Evolutionary conservation across 2,113 vertebrate species (phyloP), one percentile per base, ranked within the genome.

Genomic region (Acinonyx jubatus): DNA sequence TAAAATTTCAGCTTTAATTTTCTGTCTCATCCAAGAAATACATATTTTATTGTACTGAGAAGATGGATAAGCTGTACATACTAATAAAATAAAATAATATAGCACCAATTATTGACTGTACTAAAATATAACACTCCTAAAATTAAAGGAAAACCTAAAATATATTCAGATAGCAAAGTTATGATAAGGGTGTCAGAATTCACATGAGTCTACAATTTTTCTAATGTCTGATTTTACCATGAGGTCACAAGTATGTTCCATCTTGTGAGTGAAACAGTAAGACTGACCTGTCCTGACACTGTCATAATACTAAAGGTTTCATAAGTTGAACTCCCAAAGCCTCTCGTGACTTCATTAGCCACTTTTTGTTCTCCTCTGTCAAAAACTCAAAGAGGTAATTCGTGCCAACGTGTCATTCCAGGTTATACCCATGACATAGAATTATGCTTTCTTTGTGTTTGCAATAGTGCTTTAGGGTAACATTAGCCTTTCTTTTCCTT

Each of bases 271-370:
- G 45, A 97, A 96, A 50, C 4, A 93, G 65, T 71, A 71, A 94
- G 73, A 71, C 3, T 96, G 97, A 96, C 92, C 92, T 84, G n/a
- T 96, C 68, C 87, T 96, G 87, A 98, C 86, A 89, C 48, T 87
- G 73, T 86, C 80, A 65, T 68, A 71, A 93, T 92, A 89, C 65
- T 82, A 84, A 97, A 68, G 68, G n/a, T 82, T 97, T 69, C 81
- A 86, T 21, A 79, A 94, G 48, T 65, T 95, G 79, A 97, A 94
- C 79, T 95, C 48, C 68, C 55, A 88, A 45, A 96, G 80, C 80
- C 96, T 91, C 94, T 83, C 1, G 7, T 93, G 92, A 97, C 85
- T 89, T 96, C 95, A 96, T 98, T 98, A 98, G 66, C 38, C 87
- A 95, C 82, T 83, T 96, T 94, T 83, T 97, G 61, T 84, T 97